Conservation (phyloP, 2,888 invertebrate species). For the Epirrita christyi region DNA sequence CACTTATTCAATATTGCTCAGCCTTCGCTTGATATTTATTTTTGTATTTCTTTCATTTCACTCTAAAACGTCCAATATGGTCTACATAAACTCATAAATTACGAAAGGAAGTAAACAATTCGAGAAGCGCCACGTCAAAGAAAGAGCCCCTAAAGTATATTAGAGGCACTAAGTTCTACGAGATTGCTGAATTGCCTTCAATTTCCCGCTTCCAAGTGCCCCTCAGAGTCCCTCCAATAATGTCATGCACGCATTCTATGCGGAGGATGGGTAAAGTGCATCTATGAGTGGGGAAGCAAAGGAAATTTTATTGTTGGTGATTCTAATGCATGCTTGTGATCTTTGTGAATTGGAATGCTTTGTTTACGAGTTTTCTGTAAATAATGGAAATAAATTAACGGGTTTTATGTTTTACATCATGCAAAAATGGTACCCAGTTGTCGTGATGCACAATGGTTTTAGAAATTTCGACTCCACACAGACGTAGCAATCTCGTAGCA, state of each 20-base stretch:
- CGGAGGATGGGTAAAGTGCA: conserved; percentile 45
- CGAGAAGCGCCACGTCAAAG: conserved; percentile 41
- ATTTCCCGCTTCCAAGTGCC: conserved; percentile 56
- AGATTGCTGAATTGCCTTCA: conserved; percentile 62
- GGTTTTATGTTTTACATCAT: not conserved
- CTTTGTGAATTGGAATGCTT: conserved; percentile 30
- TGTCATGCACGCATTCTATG: conserved; percentile 46
- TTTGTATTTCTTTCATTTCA: no score
- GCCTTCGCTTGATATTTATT: no score
- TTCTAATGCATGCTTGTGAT: conserved; percentile 30
- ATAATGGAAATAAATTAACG: not conserved
- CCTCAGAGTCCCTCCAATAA: conserved; percentile 47
- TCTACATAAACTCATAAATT: conserved; percentile 14
- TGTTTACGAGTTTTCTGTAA: conserved; percentile 17
- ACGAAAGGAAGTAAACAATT: conserved; percentile 33
- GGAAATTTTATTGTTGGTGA: conserved; percentile 36
- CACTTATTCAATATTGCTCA: no score
- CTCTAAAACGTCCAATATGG: conserved; percentile 11
- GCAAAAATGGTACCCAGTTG: not conserved
- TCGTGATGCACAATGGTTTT: no score
- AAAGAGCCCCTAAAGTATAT: conserved; percentile 55
- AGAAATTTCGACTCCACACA: no score
- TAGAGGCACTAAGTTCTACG: conserved; percentile 50
- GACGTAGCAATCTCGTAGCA: no score
- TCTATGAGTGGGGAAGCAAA: conserved; percentile 37